These are phyloP conservation scores for Pygocentrus nattereri DNA, from an alignment of 2,797 vertebrate species.

Conservation along the genomic window DNA sequence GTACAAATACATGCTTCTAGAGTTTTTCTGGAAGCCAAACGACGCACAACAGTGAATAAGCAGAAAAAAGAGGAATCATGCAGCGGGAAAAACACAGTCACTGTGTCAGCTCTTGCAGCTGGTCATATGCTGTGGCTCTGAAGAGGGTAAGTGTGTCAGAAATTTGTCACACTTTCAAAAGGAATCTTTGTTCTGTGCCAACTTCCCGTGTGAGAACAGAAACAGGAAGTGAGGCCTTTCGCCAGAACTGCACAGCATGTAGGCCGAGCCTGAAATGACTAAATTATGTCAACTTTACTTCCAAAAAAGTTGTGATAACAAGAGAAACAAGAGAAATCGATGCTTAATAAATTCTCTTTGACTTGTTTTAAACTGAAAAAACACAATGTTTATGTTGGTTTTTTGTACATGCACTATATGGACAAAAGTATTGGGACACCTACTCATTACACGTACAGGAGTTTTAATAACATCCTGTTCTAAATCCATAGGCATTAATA, in stretches of 20 bases:
- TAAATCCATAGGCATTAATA: too few species aligned
- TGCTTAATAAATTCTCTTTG: too few species aligned
- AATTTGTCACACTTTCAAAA: slow-evolving; percentile 11
- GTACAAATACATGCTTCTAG: background rate
- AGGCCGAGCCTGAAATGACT: background rate
- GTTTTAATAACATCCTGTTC: too few species aligned
- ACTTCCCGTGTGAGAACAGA: slow-evolving; percentile 44
- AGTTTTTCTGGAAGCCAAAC: background rate
- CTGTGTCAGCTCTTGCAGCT: background rate
- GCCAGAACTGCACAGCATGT: background rate
- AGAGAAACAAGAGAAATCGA: too few species aligned
- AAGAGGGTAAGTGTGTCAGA: slow-evolving; percentile 1
- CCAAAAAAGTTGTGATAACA: too few species aligned
- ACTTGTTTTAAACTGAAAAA: too few species aligned
- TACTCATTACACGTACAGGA: too few species aligned
- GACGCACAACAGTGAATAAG: background rate
- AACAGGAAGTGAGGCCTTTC: slow-evolving; percentile 34
- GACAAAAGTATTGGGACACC: too few species aligned
- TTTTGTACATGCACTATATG: too few species aligned
- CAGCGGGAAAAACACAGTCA: background rate
- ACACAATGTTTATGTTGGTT: too few species aligned
- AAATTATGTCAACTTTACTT: background rate
- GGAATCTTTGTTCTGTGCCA: slow-evolving; percentile 39
- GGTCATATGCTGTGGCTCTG: background rate
- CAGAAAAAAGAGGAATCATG: slow-evolving; percentile 11